These are phyloP conservation scores for Isotomurus palustris DNA, from an alignment of 2,888 invertebrate genomes.

Conservation along the genomic window DNA sequence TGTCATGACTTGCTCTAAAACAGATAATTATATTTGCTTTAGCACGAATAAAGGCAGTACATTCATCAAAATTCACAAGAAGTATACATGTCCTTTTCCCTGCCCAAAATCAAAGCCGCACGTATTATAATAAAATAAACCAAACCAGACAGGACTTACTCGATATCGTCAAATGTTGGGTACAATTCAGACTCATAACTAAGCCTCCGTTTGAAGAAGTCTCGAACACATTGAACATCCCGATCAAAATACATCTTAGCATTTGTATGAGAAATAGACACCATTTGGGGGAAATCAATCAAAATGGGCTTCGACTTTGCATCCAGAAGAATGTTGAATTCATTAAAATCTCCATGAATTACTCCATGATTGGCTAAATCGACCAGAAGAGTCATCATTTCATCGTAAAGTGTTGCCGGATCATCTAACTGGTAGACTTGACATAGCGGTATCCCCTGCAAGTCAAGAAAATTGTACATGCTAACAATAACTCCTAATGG, in stretches of 20 bases:
- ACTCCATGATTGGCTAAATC: conserved; percentile 89
- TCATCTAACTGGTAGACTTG: conserved; percentile 63
- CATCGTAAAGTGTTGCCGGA: conserved; percentile 77
- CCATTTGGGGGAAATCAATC: conserved; percentile 99
- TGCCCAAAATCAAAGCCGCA: no score
- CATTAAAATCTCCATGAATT: conserved; percentile 98
- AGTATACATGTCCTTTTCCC: no score
- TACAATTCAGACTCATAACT: conserved; percentile 77
- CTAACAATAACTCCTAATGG: not conserved
- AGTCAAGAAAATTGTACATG: not conserved
- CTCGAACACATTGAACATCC: conserved; percentile 86
- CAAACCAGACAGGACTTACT: no score
- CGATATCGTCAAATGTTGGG: conserved; percentile 68
- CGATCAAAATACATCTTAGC: conserved; percentile 89
- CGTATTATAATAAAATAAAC: no score
- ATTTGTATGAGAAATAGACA: conserved; percentile 87
- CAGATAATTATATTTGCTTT: no score
- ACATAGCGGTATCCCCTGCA: conserved; percentile 45
- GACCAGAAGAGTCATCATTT: conserved; percentile 88
- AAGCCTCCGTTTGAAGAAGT: conserved; percentile 86
- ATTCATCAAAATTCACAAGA: no score
- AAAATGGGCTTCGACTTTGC: conserved; percentile 74
- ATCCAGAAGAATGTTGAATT: conserved; percentile 92
- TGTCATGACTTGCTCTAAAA: no score
- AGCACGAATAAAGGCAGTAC: no score